Percentiles rank a stretch among this genome's conserved stretches.
These are phyloP conservation scores for Prionailurus bengalensis DNA, from an alignment of 2,113 vertebrate genomes.

Conservation along the genomic window DNA sequence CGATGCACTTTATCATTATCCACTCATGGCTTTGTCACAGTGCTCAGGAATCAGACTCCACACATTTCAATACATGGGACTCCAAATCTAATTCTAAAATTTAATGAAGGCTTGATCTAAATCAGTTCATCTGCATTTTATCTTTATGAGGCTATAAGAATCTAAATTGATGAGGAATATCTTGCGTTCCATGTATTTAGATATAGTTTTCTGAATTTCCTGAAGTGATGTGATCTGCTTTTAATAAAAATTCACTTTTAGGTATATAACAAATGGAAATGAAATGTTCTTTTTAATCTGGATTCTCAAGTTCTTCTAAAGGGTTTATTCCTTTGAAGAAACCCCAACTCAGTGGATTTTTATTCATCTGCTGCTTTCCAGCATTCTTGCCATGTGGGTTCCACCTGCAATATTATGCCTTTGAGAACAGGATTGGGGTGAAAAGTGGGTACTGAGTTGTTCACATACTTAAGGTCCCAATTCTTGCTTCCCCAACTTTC, in stretches of 20 bases:
- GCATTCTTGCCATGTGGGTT: constrained; percentile 21
- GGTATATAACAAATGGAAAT: constrained; percentile 70
- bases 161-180: constrained; percentile 76
- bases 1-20: constrained; percentile 75
- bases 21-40: constrained; percentile 75
- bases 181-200: constrained; percentile 66
- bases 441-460: background rate
- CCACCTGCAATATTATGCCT: background rate
- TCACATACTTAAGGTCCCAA: background rate
- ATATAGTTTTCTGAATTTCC: constrained; percentile 77
- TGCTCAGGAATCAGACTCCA: constrained; percentile 71
- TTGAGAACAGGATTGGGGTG: background rate
- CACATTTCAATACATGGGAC: constrained; percentile 65
- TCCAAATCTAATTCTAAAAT: constrained; percentile 74
- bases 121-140: constrained; percentile 79
- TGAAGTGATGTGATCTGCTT: constrained; percentile 71
- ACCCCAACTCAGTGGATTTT: constrained; percentile 1
- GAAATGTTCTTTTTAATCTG: constrained; percentile 77
- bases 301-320: constrained; percentile 60
- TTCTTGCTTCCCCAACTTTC: background rate
- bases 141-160: constrained; percentile 71
- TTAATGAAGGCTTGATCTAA: constrained; percentile 79
- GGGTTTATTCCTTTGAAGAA: constrained; percentile 38
- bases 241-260: constrained; percentile 86
- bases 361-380: background rate